Conservation (phyloP, 1,140 invertebrate genomes). For the Rhynchophorus ferrugineus region DNA sequence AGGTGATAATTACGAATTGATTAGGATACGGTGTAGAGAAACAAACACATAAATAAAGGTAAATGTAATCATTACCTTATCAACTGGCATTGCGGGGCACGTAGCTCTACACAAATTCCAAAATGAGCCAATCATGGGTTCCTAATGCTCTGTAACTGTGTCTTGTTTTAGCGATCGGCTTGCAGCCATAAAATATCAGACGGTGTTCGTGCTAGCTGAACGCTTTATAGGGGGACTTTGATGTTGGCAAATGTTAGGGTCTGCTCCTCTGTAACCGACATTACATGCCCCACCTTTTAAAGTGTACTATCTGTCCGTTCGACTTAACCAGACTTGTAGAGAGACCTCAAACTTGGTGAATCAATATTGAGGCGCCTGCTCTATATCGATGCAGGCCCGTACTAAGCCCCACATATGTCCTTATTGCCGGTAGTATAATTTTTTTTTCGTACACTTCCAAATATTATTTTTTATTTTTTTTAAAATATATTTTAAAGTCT, state of each 20-base stretch:
- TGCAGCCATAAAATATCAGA: slow-evolving; percentile 18
- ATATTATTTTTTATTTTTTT: no score
- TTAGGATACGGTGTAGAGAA: no score
- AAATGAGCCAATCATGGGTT: slow-evolving; percentile 81
- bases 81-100: slow-evolving; percentile 86
- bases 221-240: slow-evolving; percentile 6
- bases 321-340: slow-evolving; percentile 18
- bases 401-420: neutral
- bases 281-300: slow-evolving; percentile 22
- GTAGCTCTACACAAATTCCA: slow-evolving; percentile 83
- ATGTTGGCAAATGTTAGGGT: slow-evolving; percentile 11
- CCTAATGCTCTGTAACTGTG: slow-evolving; percentile 11
- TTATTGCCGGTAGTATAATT: no score
- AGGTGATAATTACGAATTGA: no score
- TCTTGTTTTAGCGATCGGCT: slow-evolving; percentile 5
- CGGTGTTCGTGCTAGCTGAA: neutral
- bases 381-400: slow-evolving; percentile 20
- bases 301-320: slow-evolving; percentile 18
- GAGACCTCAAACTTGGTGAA: slow-evolving; percentile 14
- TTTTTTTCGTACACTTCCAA: no score
- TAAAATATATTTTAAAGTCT: no score
- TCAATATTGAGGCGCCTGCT: slow-evolving; percentile 29
- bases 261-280: slow-evolving; percentile 9
- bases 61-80: slow-evolving; percentile 61
- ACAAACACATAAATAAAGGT: neutral